phyloP scores from a whole-genome alignment of 1,140 invertebrate species.

The Linepithema humile region DNA sequence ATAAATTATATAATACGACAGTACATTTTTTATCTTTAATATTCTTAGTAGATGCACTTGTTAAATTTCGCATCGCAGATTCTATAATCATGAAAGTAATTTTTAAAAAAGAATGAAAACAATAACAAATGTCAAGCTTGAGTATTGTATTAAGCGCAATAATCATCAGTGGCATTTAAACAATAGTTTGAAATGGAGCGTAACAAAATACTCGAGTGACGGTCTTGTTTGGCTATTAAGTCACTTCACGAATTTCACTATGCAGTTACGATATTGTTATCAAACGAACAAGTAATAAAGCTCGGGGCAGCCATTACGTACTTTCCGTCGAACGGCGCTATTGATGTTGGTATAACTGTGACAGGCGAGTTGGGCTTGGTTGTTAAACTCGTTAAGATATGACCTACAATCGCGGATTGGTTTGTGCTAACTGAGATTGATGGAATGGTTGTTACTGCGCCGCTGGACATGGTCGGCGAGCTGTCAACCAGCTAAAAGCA shows the following conservation, averaged over 20 bases:
- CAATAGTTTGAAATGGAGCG: no score
- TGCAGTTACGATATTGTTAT: slow-evolving; percentile 6
- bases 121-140: neutral
- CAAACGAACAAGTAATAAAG: slow-evolving; percentile 28
- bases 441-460: slow-evolving; percentile 38
- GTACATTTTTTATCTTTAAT: neutral
- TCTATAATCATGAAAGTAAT: neutral
- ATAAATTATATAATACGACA: neutral
- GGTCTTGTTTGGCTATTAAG: neutral
- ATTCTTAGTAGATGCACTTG: no score
- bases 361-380: slow-evolving; percentile 51
- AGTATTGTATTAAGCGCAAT: neutral
- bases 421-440: slow-evolving; percentile 48
- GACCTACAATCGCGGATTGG: slow-evolving; percentile 60
- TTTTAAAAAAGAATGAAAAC: neutral
- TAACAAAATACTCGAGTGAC: neutral
- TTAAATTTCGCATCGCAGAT: no score
- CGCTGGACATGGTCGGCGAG: slow-evolving; percentile 19
- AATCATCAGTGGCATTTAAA: no score
- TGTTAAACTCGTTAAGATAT: slow-evolving; percentile 48
- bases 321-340: slow-evolving; percentile 54
- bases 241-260: slow-evolving; percentile 12
- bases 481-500: slow-evolving; percentile 66
- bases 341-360: slow-evolving; percentile 47
- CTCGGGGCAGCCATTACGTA: slow-evolving; percentile 62